Evolutionary conservation across 2,888 invertebrate species (phyloP).

Genomic region (Baccha elongata): DNA sequence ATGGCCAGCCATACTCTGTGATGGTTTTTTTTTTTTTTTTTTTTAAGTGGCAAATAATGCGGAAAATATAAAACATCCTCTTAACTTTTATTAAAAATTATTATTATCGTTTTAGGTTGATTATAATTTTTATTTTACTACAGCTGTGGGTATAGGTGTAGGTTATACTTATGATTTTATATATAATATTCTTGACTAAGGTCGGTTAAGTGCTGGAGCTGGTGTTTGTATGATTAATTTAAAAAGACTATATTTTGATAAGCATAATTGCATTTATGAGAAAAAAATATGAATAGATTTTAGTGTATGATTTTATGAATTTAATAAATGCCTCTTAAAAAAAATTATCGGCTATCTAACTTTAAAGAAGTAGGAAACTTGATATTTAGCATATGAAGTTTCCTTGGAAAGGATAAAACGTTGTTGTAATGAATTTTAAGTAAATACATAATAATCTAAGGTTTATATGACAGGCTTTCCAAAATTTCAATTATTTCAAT

Average conservation of each 20-base stretch:
- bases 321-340: no score
- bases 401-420: no score
- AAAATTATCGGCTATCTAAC: no score
- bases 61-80: constrained; percentile 56
- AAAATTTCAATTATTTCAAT: no score
- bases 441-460: no score
- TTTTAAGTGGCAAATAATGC: constrained; percentile 72
- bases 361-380: no score
- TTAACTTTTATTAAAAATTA: constrained; percentile 58
- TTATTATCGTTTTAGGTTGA: constrained; percentile 34
- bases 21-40: no score
- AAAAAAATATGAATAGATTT: no score
- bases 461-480: no score
- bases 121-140: background rate
- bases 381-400: no score
- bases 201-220: constrained; percentile 1
- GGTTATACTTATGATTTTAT: background rate
- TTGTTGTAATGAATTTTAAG: no score
- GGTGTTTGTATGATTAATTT: background rate
- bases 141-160: background rate
- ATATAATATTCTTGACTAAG: constrained; percentile 24
- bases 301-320: no score
- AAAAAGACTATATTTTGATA: background rate
- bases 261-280: background rate
- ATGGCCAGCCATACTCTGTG: constrained; percentile 50